A percentile compares a stretch with the other conserved stretches of the same genome.
These are phyloP conservation scores for Nineta flava DNA, from an alignment of 2,888 invertebrate genomes.

Conservation along the genomic window DNA sequence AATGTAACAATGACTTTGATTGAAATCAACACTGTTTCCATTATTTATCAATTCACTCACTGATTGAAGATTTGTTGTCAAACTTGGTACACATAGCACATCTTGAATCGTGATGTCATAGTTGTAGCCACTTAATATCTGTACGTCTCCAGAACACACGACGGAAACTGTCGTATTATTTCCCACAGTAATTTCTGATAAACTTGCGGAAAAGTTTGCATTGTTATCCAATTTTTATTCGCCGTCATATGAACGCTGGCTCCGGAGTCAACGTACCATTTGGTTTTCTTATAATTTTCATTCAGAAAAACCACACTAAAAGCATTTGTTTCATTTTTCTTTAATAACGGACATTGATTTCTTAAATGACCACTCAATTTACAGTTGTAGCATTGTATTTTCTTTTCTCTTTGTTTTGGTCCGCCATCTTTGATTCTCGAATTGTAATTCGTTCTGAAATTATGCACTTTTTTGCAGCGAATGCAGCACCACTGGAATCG, in stretches of 20 bases:
- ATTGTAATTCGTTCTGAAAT: neutral
- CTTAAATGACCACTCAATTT: conserved; percentile 8
- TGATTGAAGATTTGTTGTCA: too few relatives aligned
- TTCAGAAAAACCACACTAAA: conserved; percentile 11
- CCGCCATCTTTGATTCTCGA: neutral
- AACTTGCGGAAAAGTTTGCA: too few relatives aligned
- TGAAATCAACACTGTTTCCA: conserved; percentile 12
- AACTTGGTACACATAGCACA: too few relatives aligned
- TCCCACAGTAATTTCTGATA: too few relatives aligned
- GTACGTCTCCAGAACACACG: too few relatives aligned
- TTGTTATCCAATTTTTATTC: too few relatives aligned
- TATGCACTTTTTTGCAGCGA: neutral
- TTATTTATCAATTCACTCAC: conserved; percentile 7
- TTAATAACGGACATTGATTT: conserved; percentile 6
- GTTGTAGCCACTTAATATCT: too few relatives aligned
- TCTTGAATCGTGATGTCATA: too few relatives aligned
- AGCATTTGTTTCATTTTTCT: conserved; percentile 10
- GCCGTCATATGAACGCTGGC: conserved; percentile 11
- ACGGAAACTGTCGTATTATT: too few relatives aligned
- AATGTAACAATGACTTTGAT: conserved; percentile 11
- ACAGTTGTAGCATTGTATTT: conserved; percentile 9
- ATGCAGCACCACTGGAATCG: conserved; percentile 4
- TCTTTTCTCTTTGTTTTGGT: neutral
- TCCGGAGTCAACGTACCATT: conserved; percentile 13
- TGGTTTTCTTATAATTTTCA: conserved; percentile 6